Conservation (phyloP, 2,888 invertebrate genomes). For the Eupeodes latifasciatus region DNA sequence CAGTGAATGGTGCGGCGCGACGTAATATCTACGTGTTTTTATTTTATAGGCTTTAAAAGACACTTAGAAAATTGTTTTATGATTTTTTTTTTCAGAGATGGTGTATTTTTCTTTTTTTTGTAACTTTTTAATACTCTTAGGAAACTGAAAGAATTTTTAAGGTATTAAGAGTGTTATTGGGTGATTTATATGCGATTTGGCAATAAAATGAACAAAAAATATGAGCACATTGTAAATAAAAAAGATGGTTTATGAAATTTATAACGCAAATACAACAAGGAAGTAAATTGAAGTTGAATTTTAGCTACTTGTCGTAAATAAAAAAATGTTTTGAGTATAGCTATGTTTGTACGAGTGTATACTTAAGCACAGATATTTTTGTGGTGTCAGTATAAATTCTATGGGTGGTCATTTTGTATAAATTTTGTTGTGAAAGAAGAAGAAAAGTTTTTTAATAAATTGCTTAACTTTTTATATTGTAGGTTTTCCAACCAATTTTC, state of each 20-base stretch:
- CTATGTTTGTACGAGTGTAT: no score
- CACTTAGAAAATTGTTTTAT: constrained; percentile 63
- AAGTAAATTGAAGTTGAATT: constrained; percentile 17
- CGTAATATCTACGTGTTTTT: neutral
- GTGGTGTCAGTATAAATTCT: neutral
- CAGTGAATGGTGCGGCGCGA: no score
- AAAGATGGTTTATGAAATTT: constrained; percentile 20
- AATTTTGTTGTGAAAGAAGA: neutral
- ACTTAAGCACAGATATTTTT: neutral
- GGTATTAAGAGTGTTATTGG: constrained; percentile 44
- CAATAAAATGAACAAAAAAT: constrained; percentile 43
- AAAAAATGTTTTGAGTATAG: neutral
- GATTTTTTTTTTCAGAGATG: constrained; percentile 42
- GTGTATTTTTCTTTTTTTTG: neutral
- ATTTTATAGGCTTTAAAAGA: constrained; percentile 38
- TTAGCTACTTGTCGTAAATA: constrained; percentile 7
- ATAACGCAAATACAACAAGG: neutral
- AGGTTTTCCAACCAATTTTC: no score
- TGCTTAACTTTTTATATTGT: neutral
- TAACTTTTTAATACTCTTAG: constrained; percentile 28
- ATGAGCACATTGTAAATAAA: neutral
- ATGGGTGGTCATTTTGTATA: neutral
- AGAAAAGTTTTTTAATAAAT: constrained; percentile 11
- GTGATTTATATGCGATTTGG: constrained; percentile 65
- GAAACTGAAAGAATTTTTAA: constrained; percentile 33